Evolutionary conservation across 2,797 vertebrate species (phyloP).

Genomic region (Oceanodroma leucorhoa): DNA sequence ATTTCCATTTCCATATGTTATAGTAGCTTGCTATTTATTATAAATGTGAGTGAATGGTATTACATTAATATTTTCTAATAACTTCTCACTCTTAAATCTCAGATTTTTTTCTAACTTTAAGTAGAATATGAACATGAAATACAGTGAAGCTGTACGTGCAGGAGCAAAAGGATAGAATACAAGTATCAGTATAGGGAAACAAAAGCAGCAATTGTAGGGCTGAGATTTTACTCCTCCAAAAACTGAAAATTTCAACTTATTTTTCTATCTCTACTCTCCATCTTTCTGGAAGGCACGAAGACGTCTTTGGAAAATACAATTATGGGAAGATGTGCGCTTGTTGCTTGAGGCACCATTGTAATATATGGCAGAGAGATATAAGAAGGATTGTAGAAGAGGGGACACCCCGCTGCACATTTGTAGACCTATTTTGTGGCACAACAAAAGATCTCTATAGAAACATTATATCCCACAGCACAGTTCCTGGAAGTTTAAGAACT

Average conservation of each 20-base stretch:
- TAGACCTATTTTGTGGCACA: conserved; percentile 15
- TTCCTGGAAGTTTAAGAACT: conserved; percentile 56
- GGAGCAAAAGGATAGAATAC: neutral
- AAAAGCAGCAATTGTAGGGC: neutral
- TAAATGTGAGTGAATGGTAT: neutral
- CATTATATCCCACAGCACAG: neutral
- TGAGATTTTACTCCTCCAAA: neutral
- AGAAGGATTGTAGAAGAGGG: neutral
- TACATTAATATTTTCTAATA: neutral
- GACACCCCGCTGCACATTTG: neutral
- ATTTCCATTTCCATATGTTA: neutral
- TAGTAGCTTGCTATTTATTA: neutral
- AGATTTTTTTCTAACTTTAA: neutral
- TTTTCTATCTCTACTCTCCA: neutral
- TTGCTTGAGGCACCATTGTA: neutral
- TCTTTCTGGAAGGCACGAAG: neutral
- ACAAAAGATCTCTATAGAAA: conserved; percentile 31
- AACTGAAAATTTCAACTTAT: neutral
- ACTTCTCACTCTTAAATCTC: neutral
- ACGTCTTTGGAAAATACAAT: neutral
- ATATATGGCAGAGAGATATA: neutral
- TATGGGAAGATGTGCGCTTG: accelerated
- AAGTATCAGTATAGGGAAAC: neutral
- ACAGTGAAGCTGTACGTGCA: neutral
- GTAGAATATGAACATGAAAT: neutral